Percentiles rank a stretch among this genome's conserved stretches.
Conservation (phyloP, 2,888 invertebrate species). For the Pocota personata region DNA sequence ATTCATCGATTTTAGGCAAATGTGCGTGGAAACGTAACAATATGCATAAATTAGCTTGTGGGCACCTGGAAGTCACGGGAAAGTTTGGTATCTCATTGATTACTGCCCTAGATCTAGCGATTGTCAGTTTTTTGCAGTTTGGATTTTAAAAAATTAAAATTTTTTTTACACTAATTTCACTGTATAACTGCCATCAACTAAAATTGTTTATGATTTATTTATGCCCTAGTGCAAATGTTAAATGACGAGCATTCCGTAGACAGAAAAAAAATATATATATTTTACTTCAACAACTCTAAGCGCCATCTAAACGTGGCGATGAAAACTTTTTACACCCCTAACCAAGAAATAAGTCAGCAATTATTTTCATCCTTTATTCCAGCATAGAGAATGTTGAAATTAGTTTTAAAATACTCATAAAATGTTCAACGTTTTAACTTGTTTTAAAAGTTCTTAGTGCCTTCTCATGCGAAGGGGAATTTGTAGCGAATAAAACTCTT, state of each 20-base stretch:
- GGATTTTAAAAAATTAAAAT: too few relatives aligned
- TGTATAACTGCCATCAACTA: too few relatives aligned
- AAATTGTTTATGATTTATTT: too few relatives aligned
- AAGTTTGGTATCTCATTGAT: too few relatives aligned
- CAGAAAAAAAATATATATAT: too few relatives aligned
- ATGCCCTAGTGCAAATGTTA: background rate
- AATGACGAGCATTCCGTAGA: background rate
- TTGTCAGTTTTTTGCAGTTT: too few relatives aligned
- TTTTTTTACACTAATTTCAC: too few relatives aligned
- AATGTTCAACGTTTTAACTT: conserved; percentile 16
- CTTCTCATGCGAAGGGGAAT: background rate
- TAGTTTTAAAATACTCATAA: background rate
- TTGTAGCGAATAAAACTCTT: conserved; percentile 18
- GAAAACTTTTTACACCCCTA: conserved; percentile 3
- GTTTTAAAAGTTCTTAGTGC: conserved; percentile 1
- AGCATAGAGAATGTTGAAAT: background rate
- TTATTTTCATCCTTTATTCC: background rate
- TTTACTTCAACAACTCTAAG: background rate
- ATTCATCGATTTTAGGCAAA: too few relatives aligned
- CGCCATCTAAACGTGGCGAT: conserved; percentile 8
- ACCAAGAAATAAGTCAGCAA: conserved; percentile 10
- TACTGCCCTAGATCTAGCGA: too few relatives aligned
- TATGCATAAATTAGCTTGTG: too few relatives aligned
- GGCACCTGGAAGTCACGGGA: too few relatives aligned
- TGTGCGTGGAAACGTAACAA: too few relatives aligned